Evolutionary conservation across 2,113 vertebrate genomes (phyloP), one percentile per base, ranked within the genome.

Genomic region (Semnornis frantzii): DNA sequence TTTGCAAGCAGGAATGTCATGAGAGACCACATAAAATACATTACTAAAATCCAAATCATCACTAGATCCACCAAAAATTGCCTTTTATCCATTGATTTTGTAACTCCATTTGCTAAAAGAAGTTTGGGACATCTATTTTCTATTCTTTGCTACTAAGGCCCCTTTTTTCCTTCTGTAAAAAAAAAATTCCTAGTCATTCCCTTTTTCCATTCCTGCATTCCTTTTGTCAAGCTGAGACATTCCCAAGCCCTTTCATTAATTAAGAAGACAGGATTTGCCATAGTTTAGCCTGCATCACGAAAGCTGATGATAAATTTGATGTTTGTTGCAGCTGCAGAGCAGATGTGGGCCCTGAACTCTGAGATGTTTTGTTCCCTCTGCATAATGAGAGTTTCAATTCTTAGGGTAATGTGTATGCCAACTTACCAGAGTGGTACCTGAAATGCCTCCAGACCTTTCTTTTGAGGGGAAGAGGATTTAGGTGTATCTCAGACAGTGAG

Each of bases 31-130:
- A 95, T 80, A 55, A 96, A 92, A 68, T 30, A 34, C 82, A 74
- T 77, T 89, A 89, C 46, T 87, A 92, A 87, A 93, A 78, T 42
- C 57, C 37, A 92, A 78, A 73, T 80, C 84, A 89, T 64, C 50
- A 92, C 68, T 57, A 89, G 59, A 80, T 71, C 62, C 88, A 93
- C 42, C 25, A 69, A 39, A 39, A 93, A 78, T n/a, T 81, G 79
- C 48, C 64, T 92, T 92, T 93, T 79, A 89, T 82, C 31, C 78
- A 70, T 30, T 85, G 68, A 70, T 91, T 94, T 95, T 83, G 82
- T 76, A 94, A 96, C 75, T 93, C 55, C 91, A 31, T 80, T 92
- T 94, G 90, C 82, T 64, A 75, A 81, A 91, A 92, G 62, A 87
- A 71, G 58, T 85, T 90, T 58, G 57, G 44, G 81, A 92, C 79